Percentiles rank a stretch among this genome's conserved stretches.
These are phyloP conservation scores for Chrysaora quinquecirrha DNA, from an alignment of 30 jellyfish, hydroid and myxozoan species.

Conservation along the genomic window DNA sequence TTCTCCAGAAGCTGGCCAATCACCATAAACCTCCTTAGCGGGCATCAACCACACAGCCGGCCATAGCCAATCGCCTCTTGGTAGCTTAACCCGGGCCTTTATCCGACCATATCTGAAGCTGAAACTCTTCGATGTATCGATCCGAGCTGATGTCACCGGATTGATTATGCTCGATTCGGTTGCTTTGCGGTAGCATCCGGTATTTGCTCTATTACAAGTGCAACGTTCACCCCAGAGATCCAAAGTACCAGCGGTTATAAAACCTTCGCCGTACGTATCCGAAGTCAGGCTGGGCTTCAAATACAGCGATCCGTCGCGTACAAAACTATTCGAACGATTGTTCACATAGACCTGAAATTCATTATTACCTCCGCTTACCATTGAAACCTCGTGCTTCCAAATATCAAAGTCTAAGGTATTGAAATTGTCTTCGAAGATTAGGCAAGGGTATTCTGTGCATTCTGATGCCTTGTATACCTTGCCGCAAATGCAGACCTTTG, in stretches of 20 bases:
- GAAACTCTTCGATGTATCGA: conserved; percentile 64
- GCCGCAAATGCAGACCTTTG: too few species aligned
- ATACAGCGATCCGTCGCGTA: conserved; percentile 68
- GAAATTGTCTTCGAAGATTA: conserved; percentile 77
- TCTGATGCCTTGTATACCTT: conserved; percentile 35
- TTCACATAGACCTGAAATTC: conserved; percentile 81
- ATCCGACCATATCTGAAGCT: conserved; percentile 79
- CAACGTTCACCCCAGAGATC: conserved; percentile 83
- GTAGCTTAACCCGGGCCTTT: conserved; percentile 77
- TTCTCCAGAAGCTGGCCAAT: conserved; percentile 95
- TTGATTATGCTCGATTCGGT: conserved; percentile 43
- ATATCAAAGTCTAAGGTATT: conserved; percentile 55
- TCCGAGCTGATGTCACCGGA: conserved; percentile 82
- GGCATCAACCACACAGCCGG: conserved; percentile 91
- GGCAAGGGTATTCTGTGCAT: conserved; percentile 74
- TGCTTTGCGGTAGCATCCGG: conserved; percentile 75
- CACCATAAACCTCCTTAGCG: conserved; percentile 72
- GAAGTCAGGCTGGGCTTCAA: conserved; percentile 80
- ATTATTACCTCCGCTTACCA: conserved; percentile 69
- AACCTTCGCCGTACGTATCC: conserved; percentile 76
- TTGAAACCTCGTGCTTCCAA: conserved; percentile 76
- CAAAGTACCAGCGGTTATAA: conserved; percentile 57
- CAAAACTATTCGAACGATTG: conserved; percentile 83
- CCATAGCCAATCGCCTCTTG: conserved; percentile 94
- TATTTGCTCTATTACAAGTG: conserved; percentile 66